phyloP scores from a whole-genome alignment of 2,113 vertebrate genomes.

The Petrocephalus microphthalmus region DNA sequence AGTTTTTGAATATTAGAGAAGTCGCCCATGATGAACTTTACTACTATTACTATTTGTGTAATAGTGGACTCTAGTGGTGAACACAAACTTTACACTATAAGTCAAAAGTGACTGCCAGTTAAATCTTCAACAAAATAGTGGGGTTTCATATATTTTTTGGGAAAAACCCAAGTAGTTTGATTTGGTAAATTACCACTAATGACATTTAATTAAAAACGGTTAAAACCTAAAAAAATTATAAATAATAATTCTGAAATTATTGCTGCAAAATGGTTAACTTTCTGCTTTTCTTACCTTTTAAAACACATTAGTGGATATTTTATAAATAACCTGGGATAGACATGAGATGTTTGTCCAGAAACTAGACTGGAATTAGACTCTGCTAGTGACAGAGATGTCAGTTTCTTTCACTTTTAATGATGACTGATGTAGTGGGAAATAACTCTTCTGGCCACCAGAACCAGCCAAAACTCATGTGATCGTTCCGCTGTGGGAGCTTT shows the following conservation, averaged over 20 bases:
- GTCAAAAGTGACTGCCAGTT: neutral
- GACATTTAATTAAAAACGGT: neutral
- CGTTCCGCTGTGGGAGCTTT: neutral
- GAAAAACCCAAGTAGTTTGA: too few species aligned
- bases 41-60: constrained; percentile 20
- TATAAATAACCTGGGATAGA: neutral
- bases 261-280: neutral
- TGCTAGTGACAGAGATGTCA: neutral
- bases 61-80: constrained; percentile 43
- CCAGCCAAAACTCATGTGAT: neutral
- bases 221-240: neutral
- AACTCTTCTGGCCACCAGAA: neutral
- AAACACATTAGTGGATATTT: neutral
- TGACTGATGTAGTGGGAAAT: neutral
- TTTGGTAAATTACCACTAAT: too few species aligned
- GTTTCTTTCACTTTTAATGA: neutral
- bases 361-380: neutral
- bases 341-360: neutral
- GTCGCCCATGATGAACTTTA: neutral
- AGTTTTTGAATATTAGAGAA: neutral
- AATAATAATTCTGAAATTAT: neutral
- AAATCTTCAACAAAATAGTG: neutral
- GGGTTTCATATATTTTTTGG: neutral
- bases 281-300: neutral
- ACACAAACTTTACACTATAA: neutral